These are phyloP conservation scores for Thryonomys swinderianus DNA, from an alignment of 2,113 vertebrate species.

Conservation along the genomic window DNA sequence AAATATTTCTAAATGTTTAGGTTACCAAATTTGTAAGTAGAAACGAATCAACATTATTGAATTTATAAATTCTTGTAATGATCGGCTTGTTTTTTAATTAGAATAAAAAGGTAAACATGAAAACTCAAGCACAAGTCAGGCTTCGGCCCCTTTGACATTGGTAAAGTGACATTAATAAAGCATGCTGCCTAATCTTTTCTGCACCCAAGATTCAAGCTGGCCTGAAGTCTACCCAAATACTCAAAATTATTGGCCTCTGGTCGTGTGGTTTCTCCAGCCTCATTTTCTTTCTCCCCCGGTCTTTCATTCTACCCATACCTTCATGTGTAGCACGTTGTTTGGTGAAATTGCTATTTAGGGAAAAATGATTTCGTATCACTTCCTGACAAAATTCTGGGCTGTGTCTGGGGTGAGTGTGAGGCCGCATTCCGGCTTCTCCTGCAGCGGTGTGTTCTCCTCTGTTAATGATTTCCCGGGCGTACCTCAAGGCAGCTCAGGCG, in stretches of 20 bases:
- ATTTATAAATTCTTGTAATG: constrained; percentile 13
- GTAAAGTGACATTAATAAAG: constrained; percentile 4
- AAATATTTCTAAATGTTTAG: constrained; percentile 23
- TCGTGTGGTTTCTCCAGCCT: neutral
- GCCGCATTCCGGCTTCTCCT: neutral
- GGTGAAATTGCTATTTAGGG: neutral
- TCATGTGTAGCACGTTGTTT: neutral
- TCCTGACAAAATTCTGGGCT: neutral
- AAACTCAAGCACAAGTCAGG: neutral
- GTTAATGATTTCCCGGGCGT: constrained; percentile 54
- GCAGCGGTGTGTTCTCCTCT: neutral
- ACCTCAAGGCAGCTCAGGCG: constrained; percentile 79
- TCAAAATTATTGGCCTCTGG: neutral
- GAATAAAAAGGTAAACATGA: neutral
- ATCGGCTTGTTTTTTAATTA: constrained; percentile 45
- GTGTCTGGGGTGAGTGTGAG: neutral
- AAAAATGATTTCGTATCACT: neutral
- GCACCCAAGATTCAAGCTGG: neutral
- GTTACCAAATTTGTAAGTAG: neutral
- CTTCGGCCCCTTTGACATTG: neutral
- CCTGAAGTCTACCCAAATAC: neutral
- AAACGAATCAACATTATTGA: neutral
- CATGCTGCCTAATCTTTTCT: neutral
- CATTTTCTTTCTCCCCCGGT: neutral
- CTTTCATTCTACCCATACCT: neutral